These are phyloP conservation scores for Helicoverpa assulta DNA, from an alignment of 2,888 invertebrate species.

Conservation along the genomic window DNA sequence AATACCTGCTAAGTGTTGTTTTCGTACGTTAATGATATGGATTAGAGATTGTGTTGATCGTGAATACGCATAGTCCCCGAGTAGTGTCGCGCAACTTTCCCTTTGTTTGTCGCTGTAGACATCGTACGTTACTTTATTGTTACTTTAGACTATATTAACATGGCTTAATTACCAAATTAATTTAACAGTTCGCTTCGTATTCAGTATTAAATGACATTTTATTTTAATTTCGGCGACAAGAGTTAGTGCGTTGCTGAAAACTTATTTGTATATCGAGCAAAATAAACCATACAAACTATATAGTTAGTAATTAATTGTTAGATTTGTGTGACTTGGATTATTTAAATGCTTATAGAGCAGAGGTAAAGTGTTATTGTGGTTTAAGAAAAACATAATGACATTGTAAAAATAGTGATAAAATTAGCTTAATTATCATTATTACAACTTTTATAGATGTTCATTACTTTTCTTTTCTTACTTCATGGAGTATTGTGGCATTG, in stretches of 20 bases:
- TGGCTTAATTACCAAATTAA: constrained; percentile 89
- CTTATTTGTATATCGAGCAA: constrained; percentile 90
- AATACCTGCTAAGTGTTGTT: constrained; percentile 89
- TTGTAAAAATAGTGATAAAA: constrained; percentile 90
- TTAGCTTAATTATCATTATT: constrained; percentile 90
- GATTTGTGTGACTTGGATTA: constrained; percentile 90
- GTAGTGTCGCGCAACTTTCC: constrained; percentile 84
- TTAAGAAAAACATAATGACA: constrained; percentile 90
- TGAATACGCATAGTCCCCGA: constrained; percentile 80
- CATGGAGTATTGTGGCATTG: constrained; percentile 90
- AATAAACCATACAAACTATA: constrained; percentile 88
- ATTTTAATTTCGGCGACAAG: constrained; percentile 78
- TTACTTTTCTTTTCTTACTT: constrained; percentile 89
- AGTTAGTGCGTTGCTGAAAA: constrained; percentile 80
- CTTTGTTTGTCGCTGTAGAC: constrained; percentile 76
- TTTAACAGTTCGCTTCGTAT: constrained; percentile 86
- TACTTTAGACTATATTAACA: constrained; percentile 78
- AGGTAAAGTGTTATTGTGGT: constrained; percentile 90
- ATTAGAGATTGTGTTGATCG: constrained; percentile 77
- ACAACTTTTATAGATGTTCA: constrained; percentile 91
- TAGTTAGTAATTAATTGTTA: constrained; percentile 90
- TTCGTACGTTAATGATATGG: constrained; percentile 81
- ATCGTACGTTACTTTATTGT: constrained; percentile 82
- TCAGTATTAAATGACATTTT: constrained; percentile 88
- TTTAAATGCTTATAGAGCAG: constrained; percentile 90